Percentiles rank a stretch among this genome's conserved stretches.
phyloP scores from a whole-genome alignment of 2,797 vertebrate species.

The Acanthornis magna region DNA sequence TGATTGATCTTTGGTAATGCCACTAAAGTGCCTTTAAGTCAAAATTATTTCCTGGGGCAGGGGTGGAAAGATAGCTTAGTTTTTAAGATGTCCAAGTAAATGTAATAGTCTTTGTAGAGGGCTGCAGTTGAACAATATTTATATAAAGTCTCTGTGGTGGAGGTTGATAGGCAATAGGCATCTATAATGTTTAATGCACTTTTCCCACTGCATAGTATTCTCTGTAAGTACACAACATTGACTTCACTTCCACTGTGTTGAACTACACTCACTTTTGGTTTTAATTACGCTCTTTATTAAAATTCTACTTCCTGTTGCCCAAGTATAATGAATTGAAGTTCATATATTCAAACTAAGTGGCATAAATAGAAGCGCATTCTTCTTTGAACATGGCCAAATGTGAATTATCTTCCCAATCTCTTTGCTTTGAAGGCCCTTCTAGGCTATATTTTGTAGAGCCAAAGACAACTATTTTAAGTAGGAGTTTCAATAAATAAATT shows the following conservation, averaged over 20 bases:
- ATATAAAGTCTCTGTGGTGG: background rate
- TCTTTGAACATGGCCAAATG: background rate
- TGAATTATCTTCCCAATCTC: background rate
- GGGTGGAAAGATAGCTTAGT: background rate
- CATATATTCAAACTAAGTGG: background rate
- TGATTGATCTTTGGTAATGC: background rate
- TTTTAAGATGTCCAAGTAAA: background rate
- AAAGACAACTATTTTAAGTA: background rate
- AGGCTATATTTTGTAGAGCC: background rate
- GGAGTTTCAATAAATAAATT: background rate
- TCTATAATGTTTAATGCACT: background rate
- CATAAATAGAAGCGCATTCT: background rate
- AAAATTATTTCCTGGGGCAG: background rate
- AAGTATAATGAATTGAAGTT: background rate
- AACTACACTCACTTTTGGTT: background rate
- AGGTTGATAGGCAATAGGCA: background rate
- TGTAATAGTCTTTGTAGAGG: background rate
- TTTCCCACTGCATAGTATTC: background rate
- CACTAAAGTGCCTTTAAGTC: background rate
- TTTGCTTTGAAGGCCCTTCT: background rate
- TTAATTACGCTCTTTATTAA: background rate
- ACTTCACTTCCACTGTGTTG: background rate
- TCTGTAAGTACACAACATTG: background rate
- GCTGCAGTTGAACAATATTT: background rate
- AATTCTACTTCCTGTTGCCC: background rate